phyloP scores from a whole-genome alignment of 2,113 vertebrate species.

The Trichomycterus rosablanca region DNA sequence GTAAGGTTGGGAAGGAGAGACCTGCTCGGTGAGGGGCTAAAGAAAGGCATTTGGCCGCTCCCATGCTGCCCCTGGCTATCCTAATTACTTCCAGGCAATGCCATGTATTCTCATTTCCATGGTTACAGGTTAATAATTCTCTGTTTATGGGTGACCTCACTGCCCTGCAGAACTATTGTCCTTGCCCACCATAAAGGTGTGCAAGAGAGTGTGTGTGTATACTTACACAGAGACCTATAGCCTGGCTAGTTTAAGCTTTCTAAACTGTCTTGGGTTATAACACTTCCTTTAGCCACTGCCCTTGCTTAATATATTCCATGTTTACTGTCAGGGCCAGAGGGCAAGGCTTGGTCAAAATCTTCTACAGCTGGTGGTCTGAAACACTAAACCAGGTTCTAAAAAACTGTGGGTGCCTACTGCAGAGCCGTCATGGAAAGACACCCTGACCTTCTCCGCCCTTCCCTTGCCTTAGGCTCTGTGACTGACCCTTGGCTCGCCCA shows the following conservation, averaged over 20 bases:
- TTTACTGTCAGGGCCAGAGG: constrained; percentile 23
- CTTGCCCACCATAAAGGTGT: constrained; percentile 19
- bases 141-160: constrained; percentile 47
- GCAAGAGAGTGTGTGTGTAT: constrained; percentile 1
- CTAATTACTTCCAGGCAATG: constrained; percentile 74
- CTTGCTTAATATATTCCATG: neutral
- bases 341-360: constrained; percentile 19
- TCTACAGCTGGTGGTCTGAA: constrained; percentile 36
- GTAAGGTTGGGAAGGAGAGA: constrained; percentile 21
- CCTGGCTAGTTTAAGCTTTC: neutral
- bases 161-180: constrained; percentile 44
- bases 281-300: constrained; percentile 3
- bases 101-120: constrained; percentile 53
- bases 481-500: constrained; percentile 15
- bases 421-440: constrained; percentile 29
- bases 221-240: neutral
- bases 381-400: constrained; percentile 28
- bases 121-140: constrained; percentile 71
- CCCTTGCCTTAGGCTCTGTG: neutral
- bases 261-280: neutral
- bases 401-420: constrained; percentile 28
- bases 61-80: constrained; percentile 62
- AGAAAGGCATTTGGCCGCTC: constrained; percentile 63
- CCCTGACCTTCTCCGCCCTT: neutral
- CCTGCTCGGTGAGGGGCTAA: constrained; percentile 45